A percentile compares a stretch with the other conserved stretches of the same genome.
These are phyloP conservation scores for Naja naja DNA, from an alignment of 2,113 vertebrate genomes.

Conservation along the genomic window DNA sequence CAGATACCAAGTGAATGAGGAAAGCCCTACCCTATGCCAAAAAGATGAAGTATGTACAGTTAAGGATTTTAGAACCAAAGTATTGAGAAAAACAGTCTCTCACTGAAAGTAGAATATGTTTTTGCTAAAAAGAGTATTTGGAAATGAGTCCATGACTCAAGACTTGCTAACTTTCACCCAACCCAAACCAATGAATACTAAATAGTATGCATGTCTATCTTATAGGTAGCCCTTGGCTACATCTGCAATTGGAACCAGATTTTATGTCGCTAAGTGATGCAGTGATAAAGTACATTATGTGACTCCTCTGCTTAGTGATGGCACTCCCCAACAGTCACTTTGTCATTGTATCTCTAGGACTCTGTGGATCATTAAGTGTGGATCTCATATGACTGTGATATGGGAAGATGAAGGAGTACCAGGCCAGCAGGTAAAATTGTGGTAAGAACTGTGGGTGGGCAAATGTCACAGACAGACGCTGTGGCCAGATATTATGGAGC, in stretches of 20 bases:
- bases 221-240: neutral
- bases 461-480: neutral
- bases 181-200: neutral
- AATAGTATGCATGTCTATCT: neutral
- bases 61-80: no score
- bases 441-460: neutral
- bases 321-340: neutral
- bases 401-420: neutral
- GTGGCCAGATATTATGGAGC: accelerated
- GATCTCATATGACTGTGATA: neutral
- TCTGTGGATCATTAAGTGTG: neutral
- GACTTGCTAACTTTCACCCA: neutral
- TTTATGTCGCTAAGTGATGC: neutral
- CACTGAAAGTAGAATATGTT: neutral
- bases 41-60: neutral
- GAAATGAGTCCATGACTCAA: neutral
- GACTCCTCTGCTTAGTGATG: neutral
- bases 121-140: neutral
- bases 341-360: neutral
- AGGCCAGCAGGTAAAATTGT: neutral
- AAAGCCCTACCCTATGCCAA: neutral
- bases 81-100: neutral
- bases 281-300: neutral
- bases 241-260: neutral
- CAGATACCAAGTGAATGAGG: neutral